Conservation (phyloP, 2,113 vertebrate genomes). For the Alosa alosa region DNA sequence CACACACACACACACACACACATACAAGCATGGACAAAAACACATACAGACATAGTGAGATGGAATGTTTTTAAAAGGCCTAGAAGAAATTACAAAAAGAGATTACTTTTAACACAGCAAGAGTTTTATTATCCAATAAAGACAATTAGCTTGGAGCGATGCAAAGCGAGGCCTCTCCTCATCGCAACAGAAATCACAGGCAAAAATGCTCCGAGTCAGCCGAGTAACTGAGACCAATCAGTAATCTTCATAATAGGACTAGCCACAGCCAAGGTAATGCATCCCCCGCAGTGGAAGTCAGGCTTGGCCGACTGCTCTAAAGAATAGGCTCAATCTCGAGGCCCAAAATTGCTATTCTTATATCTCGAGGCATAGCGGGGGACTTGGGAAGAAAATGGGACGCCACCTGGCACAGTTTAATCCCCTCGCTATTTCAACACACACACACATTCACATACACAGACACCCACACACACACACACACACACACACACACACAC, state of each 20-base stretch:
- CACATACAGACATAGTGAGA: neutral
- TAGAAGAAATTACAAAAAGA: slow-evolving; percentile 49
- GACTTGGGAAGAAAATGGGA: slow-evolving; percentile 56
- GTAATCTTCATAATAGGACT: slow-evolving; percentile 52
- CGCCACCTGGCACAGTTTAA: slow-evolving; percentile 61
- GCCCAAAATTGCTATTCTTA: slow-evolving; percentile 51
- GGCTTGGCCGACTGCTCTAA: slow-evolving; percentile 44
- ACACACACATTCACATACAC: neutral
- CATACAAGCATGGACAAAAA: neutral
- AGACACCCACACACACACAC: too few species aligned
- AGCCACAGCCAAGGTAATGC: slow-evolving; percentile 41
- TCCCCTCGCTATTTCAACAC: slow-evolving; percentile 33
- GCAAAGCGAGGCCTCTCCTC: slow-evolving; percentile 38
- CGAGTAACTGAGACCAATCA: slow-evolving; percentile 22
- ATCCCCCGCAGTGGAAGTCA: slow-evolving; percentile 28
- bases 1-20: neutral
- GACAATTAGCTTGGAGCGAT: slow-evolving; percentile 53
- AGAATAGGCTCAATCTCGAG: slow-evolving; percentile 55
- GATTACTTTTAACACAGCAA: slow-evolving; percentile 35
- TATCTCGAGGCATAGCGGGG: slow-evolving; percentile 54
- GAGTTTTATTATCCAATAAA: slow-evolving; percentile 57
- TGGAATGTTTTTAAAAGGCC: slow-evolving; percentile 29
- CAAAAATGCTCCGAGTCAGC: neutral
- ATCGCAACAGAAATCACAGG: neutral
- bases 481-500: neutral